Evolutionary conservation across 1,140 invertebrate genomes (phyloP).

Genomic region (Ips typographus): DNA sequence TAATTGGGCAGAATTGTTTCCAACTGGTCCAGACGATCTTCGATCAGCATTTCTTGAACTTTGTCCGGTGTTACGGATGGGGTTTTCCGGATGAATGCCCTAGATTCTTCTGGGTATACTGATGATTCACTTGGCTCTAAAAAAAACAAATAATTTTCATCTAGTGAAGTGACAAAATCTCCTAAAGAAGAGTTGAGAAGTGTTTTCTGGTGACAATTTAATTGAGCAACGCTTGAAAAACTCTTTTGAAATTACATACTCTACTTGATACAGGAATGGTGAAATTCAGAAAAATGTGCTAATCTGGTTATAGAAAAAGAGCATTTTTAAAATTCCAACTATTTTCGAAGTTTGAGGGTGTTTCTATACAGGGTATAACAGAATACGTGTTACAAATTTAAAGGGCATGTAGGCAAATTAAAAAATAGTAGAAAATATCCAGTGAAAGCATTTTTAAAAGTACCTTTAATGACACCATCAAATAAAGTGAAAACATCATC

Average conservation of each 20-base stretch:
- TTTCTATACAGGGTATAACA: no score
- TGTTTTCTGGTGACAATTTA: no score
- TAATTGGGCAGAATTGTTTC: conserved; percentile 49
- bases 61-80: conserved; percentile 36
- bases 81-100: conserved; percentile 32
- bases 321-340: no score
- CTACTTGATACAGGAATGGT: neutral
- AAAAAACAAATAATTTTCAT: neutral
- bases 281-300: neutral
- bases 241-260: neutral
- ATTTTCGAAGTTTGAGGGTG: no score
- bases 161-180: neutral
- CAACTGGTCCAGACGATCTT: conserved; percentile 48
- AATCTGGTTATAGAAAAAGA: no score
- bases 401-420: no score
- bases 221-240: neutral
- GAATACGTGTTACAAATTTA: no score
- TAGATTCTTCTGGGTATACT: conserved; percentile 11
- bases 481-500: no score
- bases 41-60: conserved; percentile 46
- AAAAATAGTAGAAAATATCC: no score
- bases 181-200: neutral
- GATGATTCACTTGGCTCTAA: conserved; percentile 21
- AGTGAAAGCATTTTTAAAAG: no score
- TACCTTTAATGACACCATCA: no score